Conservation (phyloP, 2,888 invertebrate species). For the Glyphotaelius pellucidus region DNA sequence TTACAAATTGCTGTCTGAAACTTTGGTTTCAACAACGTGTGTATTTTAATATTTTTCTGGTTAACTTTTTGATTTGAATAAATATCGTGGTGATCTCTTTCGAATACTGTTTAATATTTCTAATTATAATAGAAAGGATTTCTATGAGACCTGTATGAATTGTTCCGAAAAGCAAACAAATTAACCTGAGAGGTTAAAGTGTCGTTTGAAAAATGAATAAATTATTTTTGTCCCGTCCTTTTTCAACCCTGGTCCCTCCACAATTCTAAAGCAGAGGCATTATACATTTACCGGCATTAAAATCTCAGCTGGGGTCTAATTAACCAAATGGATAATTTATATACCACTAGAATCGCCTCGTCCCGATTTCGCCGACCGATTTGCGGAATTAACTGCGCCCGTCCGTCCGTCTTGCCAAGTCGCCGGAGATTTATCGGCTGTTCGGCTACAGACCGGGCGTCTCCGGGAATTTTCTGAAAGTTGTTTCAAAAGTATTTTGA, state of each 20-base stretch:
- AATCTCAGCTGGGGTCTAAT: slow-evolving; percentile 39
- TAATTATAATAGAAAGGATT: no score
- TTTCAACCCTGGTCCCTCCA: neutral
- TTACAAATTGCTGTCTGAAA: no score
- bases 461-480: neutral
- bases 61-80: no score
- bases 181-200: no score
- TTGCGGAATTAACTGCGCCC: slow-evolving; percentile 24
- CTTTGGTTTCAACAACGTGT: no score
- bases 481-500: slow-evolving; percentile 13
- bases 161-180: no score
- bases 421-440: slow-evolving; percentile 18
- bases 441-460: neutral
- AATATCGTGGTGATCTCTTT: no score
- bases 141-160: no score
- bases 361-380: slow-evolving; percentile 27
- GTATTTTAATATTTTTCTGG: no score
- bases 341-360: slow-evolving; percentile 4
- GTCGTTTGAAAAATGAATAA: neutral
- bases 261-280: neutral
- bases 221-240: neutral
- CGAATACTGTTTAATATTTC: no score
- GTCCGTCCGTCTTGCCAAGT: slow-evolving; percentile 11
- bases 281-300: slow-evolving; percentile 38
- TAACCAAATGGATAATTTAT: slow-evolving; percentile 37